These are phyloP conservation scores for Acleris holmiana DNA, from an alignment of 2,888 invertebrate species.

Conservation along the genomic window DNA sequence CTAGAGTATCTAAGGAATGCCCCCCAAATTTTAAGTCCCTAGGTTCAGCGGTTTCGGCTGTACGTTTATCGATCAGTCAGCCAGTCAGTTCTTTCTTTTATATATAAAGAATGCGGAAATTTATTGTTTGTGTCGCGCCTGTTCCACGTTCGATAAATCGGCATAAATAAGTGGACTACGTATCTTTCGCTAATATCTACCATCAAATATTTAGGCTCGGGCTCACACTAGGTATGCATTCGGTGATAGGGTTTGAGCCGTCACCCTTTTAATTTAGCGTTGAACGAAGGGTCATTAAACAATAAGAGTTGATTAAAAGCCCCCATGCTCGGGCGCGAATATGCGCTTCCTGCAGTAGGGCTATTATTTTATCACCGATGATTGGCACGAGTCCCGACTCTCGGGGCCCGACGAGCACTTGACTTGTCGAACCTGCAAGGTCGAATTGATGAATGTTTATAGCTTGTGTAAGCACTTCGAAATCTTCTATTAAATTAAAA, in stretches of 20 bases:
- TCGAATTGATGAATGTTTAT: constrained; percentile 1
- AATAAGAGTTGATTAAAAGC: constrained; percentile 85
- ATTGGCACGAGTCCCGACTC: constrained; percentile 70
- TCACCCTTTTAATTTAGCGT: constrained; percentile 84
- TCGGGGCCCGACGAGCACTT: constrained; percentile 43
- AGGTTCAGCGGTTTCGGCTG: too few relatives aligned
- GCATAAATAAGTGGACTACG: neutral
- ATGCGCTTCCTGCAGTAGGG: constrained; percentile 77
- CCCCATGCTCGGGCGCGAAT: constrained; percentile 80
- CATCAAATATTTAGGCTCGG: constrained; percentile 72
- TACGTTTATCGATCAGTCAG: too few relatives aligned
- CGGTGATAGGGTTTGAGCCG: constrained; percentile 81
- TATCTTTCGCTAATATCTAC: constrained; percentile 59
- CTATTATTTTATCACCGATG: constrained; percentile 83
- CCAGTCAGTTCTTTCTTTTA: too few relatives aligned
- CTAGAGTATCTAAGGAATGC: too few relatives aligned
- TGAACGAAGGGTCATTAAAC: constrained; percentile 83
- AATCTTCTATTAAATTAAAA: neutral
- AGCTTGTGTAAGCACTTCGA: neutral
- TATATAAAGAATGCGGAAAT: too few relatives aligned
- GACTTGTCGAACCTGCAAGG: constrained; percentile 14
- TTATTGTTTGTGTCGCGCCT: too few relatives aligned
- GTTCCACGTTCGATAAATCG: too few relatives aligned
- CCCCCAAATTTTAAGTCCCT: too few relatives aligned
- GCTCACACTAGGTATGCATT: constrained; percentile 77